Conservation (phyloP, 2,888 invertebrate genomes). For the Thalpophila matura region DNA sequence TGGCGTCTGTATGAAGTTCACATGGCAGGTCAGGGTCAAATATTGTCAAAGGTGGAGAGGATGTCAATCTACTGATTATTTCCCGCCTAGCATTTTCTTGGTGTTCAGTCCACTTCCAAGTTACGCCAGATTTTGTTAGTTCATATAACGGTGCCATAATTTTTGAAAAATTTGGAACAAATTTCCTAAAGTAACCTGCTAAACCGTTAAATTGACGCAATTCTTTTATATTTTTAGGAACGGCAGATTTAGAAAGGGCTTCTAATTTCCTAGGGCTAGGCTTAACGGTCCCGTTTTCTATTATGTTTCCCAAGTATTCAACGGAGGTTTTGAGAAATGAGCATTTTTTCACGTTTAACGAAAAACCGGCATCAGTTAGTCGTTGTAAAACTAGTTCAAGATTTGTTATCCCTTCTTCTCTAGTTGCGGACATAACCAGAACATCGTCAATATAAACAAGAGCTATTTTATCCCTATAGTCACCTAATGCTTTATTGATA, state of each 20-base stretch:
- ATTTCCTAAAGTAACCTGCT: background rate
- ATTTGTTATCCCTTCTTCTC: background rate
- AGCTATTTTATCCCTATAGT: background rate
- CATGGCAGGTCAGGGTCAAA: background rate
- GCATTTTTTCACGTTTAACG: background rate
- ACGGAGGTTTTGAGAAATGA: background rate
- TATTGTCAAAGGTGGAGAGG: background rate
- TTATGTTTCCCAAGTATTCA: too few species aligned
- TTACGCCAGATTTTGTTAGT: background rate
- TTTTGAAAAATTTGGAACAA: background rate
- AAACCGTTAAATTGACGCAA: constrained; percentile 1
- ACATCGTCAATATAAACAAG: background rate
- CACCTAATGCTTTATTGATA: background rate
- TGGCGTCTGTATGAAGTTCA: background rate
- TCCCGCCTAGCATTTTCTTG: background rate
- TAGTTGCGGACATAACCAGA: background rate
- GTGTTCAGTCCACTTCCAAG: background rate
- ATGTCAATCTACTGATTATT: background rate
- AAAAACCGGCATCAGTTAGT: background rate
- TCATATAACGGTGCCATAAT: background rate
- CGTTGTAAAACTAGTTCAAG: background rate
- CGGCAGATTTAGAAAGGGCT: background rate
- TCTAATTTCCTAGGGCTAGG: background rate
- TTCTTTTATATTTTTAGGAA: background rate
- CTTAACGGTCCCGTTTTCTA: background rate